phyloP scores from a whole-genome alignment of 2,888 invertebrate genomes.

The Scaptodrosophila latifasciaeformis region DNA sequence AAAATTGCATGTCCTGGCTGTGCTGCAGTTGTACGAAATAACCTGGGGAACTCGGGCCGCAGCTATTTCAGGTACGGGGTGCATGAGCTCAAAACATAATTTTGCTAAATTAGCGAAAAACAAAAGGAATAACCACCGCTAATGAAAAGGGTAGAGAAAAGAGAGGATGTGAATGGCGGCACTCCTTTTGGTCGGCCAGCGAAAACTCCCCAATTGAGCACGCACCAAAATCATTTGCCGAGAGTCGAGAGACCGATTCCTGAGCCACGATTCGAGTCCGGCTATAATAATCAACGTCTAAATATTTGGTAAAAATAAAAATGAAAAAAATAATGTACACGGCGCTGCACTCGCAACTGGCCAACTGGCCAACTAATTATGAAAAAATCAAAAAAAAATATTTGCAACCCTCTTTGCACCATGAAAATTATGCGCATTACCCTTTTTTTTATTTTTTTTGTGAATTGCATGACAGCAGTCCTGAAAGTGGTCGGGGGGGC shows the following conservation, averaged over 20 bases:
- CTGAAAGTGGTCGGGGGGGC: constrained; percentile 28
- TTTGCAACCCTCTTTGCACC: constrained; percentile 47
- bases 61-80: constrained; percentile 30
- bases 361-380: constrained; percentile 65
- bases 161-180: constrained; percentile 30
- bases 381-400: no score
- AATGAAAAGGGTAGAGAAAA: constrained; percentile 28
- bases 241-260: background rate
- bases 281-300: constrained; percentile 61
- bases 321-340: constrained; percentile 22
- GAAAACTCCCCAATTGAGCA: constrained; percentile 71
- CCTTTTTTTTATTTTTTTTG: constrained; percentile 35
- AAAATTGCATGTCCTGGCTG: constrained; percentile 55
- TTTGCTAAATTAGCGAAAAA: constrained; percentile 71
- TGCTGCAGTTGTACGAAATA: constrained; percentile 51
- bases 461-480: no score
- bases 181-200: background rate
- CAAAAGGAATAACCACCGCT: constrained; percentile 50
- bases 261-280: no score
- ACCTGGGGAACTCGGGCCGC: constrained; percentile 42
- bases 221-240: constrained; percentile 65
- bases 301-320: constrained; percentile 52
- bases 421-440: constrained; percentile 37
- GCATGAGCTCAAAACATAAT: constrained; percentile 60
- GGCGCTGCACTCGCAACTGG: constrained; percentile 53